Base-by-base conservation (phyloP, 2,113 vertebrate species). In the Cyprinodon variegatus region DNA sequence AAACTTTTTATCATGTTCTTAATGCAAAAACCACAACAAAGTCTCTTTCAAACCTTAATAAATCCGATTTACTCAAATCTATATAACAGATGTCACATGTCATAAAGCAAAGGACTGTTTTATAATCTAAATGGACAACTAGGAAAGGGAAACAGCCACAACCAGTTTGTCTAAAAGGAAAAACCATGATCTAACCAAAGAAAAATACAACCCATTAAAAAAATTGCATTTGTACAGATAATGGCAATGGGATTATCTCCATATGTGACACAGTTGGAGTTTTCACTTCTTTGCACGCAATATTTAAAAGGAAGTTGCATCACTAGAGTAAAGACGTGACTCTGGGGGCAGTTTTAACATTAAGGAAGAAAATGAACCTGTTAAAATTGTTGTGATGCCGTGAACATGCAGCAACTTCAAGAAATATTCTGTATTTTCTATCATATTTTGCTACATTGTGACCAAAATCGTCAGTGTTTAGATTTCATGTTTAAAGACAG, bases 91-190 rank as follows among this genome's bases (percentile, higher is more conserved):
- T 66, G n/a, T 64, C n/a, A 46, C 29, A 45, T 13, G 10, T 29
- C 50, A 8, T 20, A 57, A 20, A 2, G 40, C 13, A 15, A 66
- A 11, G 1, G 62, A 15, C 62, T 45, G 29, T 72, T 83, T 84
- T 68, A 86, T 83, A 59, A 83, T 75, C 74, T 77, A 79, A 89
- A 86, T 78, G 72, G 69, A 53, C 20, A 61, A 71, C 74, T 83
- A 43, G 3, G 12, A 41, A 72, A n/a, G 29, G 12, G 36, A 39
- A 68, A 69, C 7, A 53, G 43, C 63, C 65, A 43, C 68, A 13
- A 68, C 17, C 36, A 48, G 65, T 74, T 45, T 14, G 70, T 77
- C 74, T 71, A 81, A 70, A 53, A 63, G 74, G 45, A 80, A 74
- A 85, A 38, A 70, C 22, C 7, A 46, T 65, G 40, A 61, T 60